phyloP scores from a whole-genome alignment of 2,888 invertebrate genomes.

The Tetragnatha montana region DNA sequence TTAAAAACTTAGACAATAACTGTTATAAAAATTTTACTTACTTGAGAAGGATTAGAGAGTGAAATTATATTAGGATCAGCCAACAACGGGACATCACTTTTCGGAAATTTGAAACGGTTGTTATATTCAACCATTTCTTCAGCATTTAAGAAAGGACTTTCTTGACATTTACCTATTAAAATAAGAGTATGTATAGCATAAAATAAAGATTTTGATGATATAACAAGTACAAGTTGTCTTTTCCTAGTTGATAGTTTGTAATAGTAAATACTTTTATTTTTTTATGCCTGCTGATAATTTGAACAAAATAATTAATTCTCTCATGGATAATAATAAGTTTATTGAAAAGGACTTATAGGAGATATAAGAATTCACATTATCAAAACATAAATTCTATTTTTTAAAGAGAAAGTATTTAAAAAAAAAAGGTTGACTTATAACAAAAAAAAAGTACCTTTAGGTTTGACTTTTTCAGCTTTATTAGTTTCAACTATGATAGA shows the following conservation, averaged over 20 bases:
- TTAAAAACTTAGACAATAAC: neutral
- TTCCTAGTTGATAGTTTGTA: no score
- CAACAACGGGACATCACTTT: slow-evolving; percentile 10
- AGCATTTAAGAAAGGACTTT: slow-evolving; percentile 37
- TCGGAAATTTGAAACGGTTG: slow-evolving; percentile 21
- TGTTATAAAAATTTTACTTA: neutral
- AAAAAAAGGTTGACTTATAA: neutral
- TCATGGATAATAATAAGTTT: no score
- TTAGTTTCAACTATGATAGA: slow-evolving; percentile 39
- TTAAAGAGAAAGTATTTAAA: no score
- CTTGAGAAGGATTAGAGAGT: slow-evolving; percentile 8
- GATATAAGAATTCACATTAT: no score
- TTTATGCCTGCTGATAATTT: no score
- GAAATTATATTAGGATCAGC: slow-evolving; percentile 24
- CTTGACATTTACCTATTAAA: slow-evolving; percentile 38
- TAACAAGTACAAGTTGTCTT: neutral
- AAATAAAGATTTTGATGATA: neutral
- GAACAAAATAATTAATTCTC: no score
- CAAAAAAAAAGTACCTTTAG: slow-evolving; percentile 30
- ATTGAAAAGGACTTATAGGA: no score
- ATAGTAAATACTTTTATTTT: no score
- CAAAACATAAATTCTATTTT: no score
- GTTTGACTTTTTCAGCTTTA: neutral
- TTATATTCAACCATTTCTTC: slow-evolving; percentile 53
- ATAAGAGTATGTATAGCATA: neutral